Evolutionary conservation across 2,888 invertebrate genomes (phyloP), one percentile per base, ranked within the genome.

Genomic region (Rhagophthalmus giganteus): DNA sequence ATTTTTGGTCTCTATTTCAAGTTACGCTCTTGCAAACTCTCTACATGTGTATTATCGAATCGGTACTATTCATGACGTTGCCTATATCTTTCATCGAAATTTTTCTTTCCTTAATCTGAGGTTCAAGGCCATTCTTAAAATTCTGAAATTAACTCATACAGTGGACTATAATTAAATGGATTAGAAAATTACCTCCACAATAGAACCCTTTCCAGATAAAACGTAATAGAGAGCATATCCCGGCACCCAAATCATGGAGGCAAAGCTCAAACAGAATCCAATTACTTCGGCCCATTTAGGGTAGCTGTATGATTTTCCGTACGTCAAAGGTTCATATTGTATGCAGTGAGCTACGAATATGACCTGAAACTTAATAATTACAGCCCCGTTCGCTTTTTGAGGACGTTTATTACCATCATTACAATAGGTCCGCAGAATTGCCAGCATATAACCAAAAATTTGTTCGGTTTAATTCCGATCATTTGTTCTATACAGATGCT

Each of bases 241-340:
- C 5, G 85, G 85, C 53, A 85, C 78, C 79, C 83, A 84, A 14
- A 84, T 68, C 83, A 86, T 85, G 2, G 85, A 85, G 2, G 81
- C 77, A 20, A 81, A 72, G 57, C 83, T 84, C 42, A 86, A 73
- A 27, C 75, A 71, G 58, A 83, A 76, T n/a, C 84, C 84, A 20
- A 84, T 64, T 27, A 77, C 68, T 63, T 83, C 79, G 0, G 84
- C 82, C 83, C 84, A 84, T 45, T 69, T 64, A 1, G 84, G 84
- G 66, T 83, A 84, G 24, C 76, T 71, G 62, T 82, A 82, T 27
- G 68, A 66, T 11, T 69, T 72, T 7, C 83, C 82, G 58, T 85
- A 81, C 10, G 75, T 78, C 39, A 84, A 69, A 1, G 82, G 82
- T 55, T 78, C 70, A 60, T 83, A 84, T 64, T 80, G 77, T 8